phyloP scores from a whole-genome alignment of 2,888 invertebrate species.

The Petrolisthes cinctipes region DNA sequence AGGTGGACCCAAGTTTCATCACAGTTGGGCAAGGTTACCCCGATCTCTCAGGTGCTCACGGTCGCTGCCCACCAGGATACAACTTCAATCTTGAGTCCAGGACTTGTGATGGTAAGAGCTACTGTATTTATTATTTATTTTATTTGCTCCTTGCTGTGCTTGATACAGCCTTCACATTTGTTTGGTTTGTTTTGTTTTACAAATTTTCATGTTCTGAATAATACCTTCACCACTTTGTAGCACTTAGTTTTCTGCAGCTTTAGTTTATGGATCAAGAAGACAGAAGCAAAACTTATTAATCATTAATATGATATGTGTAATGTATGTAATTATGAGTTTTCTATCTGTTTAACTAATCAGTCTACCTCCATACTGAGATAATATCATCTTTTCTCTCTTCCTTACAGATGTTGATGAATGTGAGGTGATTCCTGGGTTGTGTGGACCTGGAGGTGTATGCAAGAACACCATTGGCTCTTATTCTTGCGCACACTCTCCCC shows the following conservation, averaged over 20 bases:
- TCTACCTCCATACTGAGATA: neutral
- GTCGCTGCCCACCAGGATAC: constrained; percentile 70
- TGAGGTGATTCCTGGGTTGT: constrained; percentile 68
- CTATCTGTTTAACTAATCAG: neutral
- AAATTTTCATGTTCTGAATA: neutral
- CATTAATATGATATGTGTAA: neutral
- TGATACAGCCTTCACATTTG: no score
- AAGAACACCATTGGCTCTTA: constrained; percentile 79
- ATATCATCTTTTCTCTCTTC: neutral
- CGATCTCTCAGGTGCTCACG: constrained; percentile 32
- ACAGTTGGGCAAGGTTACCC: constrained; percentile 45
- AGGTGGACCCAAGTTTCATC: constrained; percentile 23
- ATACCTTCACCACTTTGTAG: no score
- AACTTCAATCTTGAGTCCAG: constrained; percentile 68
- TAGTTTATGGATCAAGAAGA: no score
- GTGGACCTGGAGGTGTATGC: constrained; percentile 76
- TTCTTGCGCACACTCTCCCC: constrained; percentile 74
- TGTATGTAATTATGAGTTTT: neutral
- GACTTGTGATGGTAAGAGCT: constrained; percentile 69
- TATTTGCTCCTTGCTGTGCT: neutral
- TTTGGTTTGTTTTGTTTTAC: neutral
- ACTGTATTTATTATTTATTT: no score
- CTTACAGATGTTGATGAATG: constrained; percentile 66
- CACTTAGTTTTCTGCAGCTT: no score
- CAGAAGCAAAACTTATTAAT: neutral